Evolutionary conservation across 2,113 vertebrate species (phyloP), one percentile per base, ranked within the genome.

Genomic region (Corynorhinus townsendii): DNA sequence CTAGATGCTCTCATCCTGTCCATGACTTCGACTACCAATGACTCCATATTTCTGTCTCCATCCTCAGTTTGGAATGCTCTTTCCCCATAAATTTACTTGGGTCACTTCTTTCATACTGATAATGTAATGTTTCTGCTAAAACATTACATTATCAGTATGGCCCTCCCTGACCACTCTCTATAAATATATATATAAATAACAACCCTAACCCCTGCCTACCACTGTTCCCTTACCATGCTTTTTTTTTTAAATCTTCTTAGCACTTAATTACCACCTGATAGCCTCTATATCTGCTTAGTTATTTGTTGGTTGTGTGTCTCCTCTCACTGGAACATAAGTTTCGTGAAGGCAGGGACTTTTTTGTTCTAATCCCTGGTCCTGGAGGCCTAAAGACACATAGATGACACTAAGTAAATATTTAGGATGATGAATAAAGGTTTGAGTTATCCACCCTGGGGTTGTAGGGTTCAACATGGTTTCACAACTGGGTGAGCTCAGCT

Each of bases 51-150:
- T 54, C 56, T n/a, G 30, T 28, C 11, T 54, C 49, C 2, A 45
- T 49, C 24, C 8, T 73, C 71, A 82, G 2, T 54, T 43, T 69
- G 24, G 79, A 80, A 93, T 45, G 33, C 24, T 82, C 7, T 86
- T 86, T 62, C n/a, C 43, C 38, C 56, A 14, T 30, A 83, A 82
- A 77, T 89, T 28, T 40, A n/a, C 24, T 52, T 91, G 49, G 16
- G 19, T 89, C 30, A 73, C 28, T 84, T 95, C 77, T 77, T 69
- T 66, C 35, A 62, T n/a, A n/a, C n/a, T n/a, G n/a, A n/a, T n/a
- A n/a, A n/a, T n/a, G n/a, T n/a, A n/a, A n/a, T 20, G 28, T 81
- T 93, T 90, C 73, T 95, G 54, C 56, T 81, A 47, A 76, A 86
- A 64, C 40, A 49, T 56, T 43, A 56, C 19, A 9, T 54, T 82